phyloP scores from a whole-genome alignment of 2,797 vertebrate genomes.

The Acestrorhynchus altus region DNA sequence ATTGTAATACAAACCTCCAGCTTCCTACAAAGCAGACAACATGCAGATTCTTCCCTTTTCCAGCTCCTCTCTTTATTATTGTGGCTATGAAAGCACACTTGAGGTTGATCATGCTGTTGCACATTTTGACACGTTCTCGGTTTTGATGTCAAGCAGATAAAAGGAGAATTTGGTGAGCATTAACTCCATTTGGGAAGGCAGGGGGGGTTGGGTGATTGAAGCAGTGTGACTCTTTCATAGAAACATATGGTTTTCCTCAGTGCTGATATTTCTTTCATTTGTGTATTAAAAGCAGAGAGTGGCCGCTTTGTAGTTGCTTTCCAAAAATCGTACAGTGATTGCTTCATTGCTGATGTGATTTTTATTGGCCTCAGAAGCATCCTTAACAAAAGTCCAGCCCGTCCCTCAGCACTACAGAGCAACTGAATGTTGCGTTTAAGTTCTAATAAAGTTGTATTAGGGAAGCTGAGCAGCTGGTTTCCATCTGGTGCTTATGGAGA shows the following conservation, averaged over 20 bases:
- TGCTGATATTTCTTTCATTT: conserved; percentile 63
- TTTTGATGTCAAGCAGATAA: conserved; percentile 45
- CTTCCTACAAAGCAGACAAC: conserved; percentile 33
- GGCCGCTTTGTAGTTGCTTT: conserved; percentile 63
- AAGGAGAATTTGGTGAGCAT: conserved; percentile 28
- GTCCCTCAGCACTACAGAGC: conserved; percentile 55
- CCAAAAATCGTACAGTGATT: conserved; percentile 65
- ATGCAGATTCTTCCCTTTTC: conserved; percentile 5
- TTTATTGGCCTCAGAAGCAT: conserved; percentile 67
- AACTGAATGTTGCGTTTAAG: conserved; percentile 64
- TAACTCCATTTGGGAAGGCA: conserved; percentile 22
- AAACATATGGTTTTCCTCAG: conserved; percentile 62
- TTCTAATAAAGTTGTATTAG: conserved; percentile 66
- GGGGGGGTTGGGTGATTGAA: conserved; percentile 41
- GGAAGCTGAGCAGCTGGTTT: conserved; percentile 59
- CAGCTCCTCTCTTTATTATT: conserved; percentile 37
- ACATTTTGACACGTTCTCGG: conserved; percentile 50
- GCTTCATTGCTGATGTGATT: conserved; percentile 66
- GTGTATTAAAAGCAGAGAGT: conserved; percentile 59
- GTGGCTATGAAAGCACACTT: conserved; percentile 39
- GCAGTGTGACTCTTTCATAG: conserved; percentile 42
- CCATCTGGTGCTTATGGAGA: conserved; percentile 61
- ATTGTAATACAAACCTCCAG: conserved; percentile 46
- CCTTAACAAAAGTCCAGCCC: conserved; percentile 60
- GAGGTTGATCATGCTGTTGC: conserved; percentile 36